Base-by-base conservation (phyloP, 2,113 vertebrate genomes). In the Myocastor coypus region DNA sequence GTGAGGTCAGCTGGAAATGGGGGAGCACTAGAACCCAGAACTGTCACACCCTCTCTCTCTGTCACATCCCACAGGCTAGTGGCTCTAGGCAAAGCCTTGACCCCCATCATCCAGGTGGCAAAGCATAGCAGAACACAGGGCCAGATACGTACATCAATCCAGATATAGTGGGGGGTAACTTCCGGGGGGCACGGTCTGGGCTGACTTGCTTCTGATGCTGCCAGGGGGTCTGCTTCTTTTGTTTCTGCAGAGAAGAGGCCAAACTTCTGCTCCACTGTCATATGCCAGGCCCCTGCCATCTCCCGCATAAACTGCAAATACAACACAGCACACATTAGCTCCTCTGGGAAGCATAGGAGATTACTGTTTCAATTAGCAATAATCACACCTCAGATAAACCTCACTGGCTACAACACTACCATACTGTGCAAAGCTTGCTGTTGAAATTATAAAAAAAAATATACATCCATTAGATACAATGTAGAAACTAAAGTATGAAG, bases 251-350 rank as follows among this genome's bases (percentile, higher is more conserved):
- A 99, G 97, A 99, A 99, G 59, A 99, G 98, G 92, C 99, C 99
- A 84, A 99, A 98, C 97, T 99, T 99, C 98, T 99, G 98, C 97
- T 99, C 99, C 78, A 99, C 99, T 0, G 99, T 99, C 99, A 99
- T 99, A 92, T 99, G 99, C 99, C 99, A 99, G 34, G 99, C 99
- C 64, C 99, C 99, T 1, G 99, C 99, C 99, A 99, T 99, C 98
- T 99, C 99, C 82, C 99, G 98, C 99, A 99, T 99, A 95, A 99
- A 99, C 99, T 99, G 94, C 1, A 89, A 30, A 91, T 50, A 59
- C 0, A 84, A 14, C 20, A 80, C 50, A 95, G 55, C 32, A 96
- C 34, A 19, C 20, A 16, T 97, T 42, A 96, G 91, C 1, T 17
- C 50, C 42, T 52, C 22, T 6, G 6, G 1, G 37, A 66, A 87